A percentile compares a stretch with the other conserved stretches of the same genome.
phyloP scores from a whole-genome alignment of 2,797 vertebrate genomes.

The Coluber constrictor region DNA sequence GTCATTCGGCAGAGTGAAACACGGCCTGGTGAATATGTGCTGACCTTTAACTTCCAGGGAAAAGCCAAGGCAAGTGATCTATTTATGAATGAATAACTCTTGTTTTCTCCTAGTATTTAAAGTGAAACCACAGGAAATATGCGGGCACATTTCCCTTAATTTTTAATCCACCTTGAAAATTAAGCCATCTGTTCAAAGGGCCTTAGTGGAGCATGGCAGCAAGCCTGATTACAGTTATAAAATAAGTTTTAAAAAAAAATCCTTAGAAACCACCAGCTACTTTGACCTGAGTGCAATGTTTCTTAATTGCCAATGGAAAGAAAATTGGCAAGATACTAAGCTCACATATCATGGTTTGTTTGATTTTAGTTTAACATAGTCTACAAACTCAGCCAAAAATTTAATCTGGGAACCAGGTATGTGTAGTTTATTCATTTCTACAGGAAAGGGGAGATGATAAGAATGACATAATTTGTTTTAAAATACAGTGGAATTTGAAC shows the following conservation, averaged over 20 bases:
- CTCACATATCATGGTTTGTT: background rate
- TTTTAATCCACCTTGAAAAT: background rate
- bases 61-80: constrained; percentile 88
- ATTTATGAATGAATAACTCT: background rate
- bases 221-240: background rate
- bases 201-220: background rate
- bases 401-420: background rate
- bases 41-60: constrained; percentile 99
- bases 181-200: background rate
- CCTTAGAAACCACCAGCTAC: background rate
- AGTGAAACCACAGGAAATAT: background rate
- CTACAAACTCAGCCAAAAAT: background rate
- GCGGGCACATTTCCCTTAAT: background rate
- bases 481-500: background rate
- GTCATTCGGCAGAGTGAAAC: constrained; percentile 97
- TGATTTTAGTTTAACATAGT: background rate
- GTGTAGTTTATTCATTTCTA: background rate
- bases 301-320: fast-evolving
- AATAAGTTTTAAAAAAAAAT: background rate
- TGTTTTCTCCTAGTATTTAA: background rate
- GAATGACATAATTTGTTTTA: background rate
- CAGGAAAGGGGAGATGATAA: background rate
- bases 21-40: constrained; percentile 91
- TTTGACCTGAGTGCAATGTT: background rate
- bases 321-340: background rate